Evolutionary conservation across 2,888 invertebrate species (phyloP).

Genomic region (Eupithecia pulchellata): DNA sequence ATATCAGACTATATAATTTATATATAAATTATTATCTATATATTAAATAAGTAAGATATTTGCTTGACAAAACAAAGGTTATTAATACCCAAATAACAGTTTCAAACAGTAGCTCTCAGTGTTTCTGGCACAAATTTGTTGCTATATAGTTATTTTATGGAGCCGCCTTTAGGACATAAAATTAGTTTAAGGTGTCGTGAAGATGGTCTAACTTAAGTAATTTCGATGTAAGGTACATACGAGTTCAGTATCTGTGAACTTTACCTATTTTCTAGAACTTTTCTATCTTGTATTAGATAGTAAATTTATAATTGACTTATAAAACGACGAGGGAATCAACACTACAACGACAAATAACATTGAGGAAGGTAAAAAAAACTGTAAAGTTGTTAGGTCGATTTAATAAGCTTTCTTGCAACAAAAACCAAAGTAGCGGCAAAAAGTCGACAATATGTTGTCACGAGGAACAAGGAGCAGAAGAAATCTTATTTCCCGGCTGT

Average conservation of each 20-base stretch:
- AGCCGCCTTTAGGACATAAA: conserved; percentile 5
- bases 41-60: neutral
- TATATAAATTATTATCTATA: too few species aligned
- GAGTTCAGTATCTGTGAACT: neutral
- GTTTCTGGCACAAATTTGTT: conserved; percentile 4
- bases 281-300: neutral
- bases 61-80: neutral
- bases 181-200: conserved; percentile 9
- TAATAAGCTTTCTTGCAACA: neutral
- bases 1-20: too few species aligned
- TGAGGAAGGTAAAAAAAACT: too few species aligned
- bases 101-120: neutral
- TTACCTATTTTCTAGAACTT: neutral
- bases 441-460: conserved; percentile 36
- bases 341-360: too few species aligned
- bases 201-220: conserved; percentile 5
- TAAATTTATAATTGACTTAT: too few species aligned
- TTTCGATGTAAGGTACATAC: neutral
- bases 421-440: conserved; percentile 24
- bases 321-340: too few species aligned
- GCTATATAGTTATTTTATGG: conserved; percentile 9
- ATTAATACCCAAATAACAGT: neutral
- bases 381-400: neutral
- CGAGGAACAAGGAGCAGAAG: conserved; percentile 35
- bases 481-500: conserved; percentile 42